A percentile compares a stretch with the other conserved stretches of the same genome.
These are phyloP conservation scores for Cichladusa arquata DNA, from an alignment of 2,113 vertebrate species.

Conservation along the genomic window DNA sequence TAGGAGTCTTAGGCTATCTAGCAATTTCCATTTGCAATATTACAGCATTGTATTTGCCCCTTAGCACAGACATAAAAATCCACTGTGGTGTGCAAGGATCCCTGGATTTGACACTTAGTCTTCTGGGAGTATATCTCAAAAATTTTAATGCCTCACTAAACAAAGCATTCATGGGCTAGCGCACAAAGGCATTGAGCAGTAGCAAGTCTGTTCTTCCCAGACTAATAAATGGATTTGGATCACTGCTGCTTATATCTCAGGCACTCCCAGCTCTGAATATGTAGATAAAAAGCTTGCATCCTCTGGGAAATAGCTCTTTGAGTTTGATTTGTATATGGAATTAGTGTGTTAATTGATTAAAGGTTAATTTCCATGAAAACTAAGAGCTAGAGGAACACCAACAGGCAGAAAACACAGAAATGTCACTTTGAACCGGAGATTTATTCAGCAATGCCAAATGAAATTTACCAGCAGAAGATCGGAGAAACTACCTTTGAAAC, in stretches of 20 bases:
- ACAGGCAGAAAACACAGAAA: background rate
- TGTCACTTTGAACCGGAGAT: background rate
- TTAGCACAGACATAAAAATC: background rate
- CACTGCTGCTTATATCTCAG: background rate
- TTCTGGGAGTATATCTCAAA: background rate
- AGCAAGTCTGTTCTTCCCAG: background rate
- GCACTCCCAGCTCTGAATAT: background rate
- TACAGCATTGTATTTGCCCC: background rate
- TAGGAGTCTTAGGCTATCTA: background rate
- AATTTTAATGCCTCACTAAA: background rate
- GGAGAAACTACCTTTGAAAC: background rate
- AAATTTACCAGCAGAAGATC: background rate
- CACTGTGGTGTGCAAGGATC: background rate
- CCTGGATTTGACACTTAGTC: background rate
- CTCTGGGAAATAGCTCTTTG: background rate
- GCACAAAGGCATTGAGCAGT: background rate
- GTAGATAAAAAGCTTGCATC: background rate
- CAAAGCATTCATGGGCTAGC: background rate
- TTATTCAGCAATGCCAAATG: background rate
- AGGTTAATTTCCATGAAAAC: background rate
- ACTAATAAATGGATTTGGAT: background rate
- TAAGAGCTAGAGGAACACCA: background rate
- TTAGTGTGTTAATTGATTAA: background rate
- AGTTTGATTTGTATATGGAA: background rate
- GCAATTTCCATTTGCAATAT: background rate